Evolutionary conservation across 2,888 invertebrate species (phyloP).

Genomic region (Lasioglossum villosulum): DNA sequence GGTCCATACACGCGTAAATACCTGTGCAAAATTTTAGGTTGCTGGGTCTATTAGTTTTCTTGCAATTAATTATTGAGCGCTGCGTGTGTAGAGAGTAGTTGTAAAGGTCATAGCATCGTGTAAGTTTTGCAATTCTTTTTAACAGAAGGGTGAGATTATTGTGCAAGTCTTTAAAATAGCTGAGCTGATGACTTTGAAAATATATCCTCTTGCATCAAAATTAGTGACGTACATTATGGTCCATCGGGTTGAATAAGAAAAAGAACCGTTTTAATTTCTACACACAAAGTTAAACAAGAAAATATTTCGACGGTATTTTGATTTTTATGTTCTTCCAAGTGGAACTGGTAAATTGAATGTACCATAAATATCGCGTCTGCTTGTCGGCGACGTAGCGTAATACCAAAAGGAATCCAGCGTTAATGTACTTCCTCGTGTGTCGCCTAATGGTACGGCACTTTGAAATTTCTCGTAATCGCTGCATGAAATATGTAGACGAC

Average conservation of each 20-base stretch:
- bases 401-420: conserved; percentile 5
- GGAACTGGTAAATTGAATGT: not conserved
- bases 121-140: not conserved
- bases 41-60: not conserved
- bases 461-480: conserved; percentile 1
- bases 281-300: no score
- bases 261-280: no score
- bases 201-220: no score
- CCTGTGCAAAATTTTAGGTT: not conserved
- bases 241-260: no score
- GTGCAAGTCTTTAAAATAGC: not conserved
- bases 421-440: conserved; percentile 11
- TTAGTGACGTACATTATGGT: no score
- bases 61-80: not conserved
- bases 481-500: not conserved
- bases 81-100: not conserved
- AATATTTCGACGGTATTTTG: no score
- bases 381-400: not conserved
- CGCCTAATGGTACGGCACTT: not conserved
- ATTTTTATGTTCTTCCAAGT: not conserved
- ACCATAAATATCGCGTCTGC: not conserved
- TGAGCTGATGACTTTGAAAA: no score
- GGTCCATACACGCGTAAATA: not conserved
- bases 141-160: not conserved
- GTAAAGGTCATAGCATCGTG: not conserved